phyloP scores from a whole-genome alignment of 1,140 invertebrate species.

The Drosophila nannoptera region DNA sequence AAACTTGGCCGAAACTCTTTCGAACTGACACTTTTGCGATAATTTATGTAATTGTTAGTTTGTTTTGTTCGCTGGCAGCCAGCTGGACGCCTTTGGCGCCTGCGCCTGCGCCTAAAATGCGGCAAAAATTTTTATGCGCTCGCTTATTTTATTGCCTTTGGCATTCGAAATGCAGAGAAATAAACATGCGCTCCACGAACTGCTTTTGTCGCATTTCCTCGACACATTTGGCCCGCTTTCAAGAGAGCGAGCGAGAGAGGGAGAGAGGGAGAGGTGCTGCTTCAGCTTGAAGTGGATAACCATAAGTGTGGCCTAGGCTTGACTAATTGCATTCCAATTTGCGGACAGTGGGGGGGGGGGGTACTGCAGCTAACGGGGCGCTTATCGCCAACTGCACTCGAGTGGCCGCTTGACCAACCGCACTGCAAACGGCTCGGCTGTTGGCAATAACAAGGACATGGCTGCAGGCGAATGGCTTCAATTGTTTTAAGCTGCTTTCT shows the following conservation, averaged over 20 bases:
- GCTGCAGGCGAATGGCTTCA: slow-evolving; percentile 62
- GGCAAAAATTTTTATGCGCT: slow-evolving; percentile 51
- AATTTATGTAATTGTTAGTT: slow-evolving; percentile 68
- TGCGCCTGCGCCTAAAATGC: slow-evolving; percentile 60
- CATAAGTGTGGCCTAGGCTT: slow-evolving; percentile 11
- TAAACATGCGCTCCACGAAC: slow-evolving; percentile 52
- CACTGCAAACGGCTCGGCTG: slow-evolving; percentile 16
- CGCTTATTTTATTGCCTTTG: slow-evolving; percentile 44
- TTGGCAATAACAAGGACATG: slow-evolving; percentile 10
- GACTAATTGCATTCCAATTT: slow-evolving; percentile 44
- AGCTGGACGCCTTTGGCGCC: slow-evolving; percentile 7
- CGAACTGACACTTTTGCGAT: slow-evolving; percentile 39
- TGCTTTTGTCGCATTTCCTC: slow-evolving; percentile 64
- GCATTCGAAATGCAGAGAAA: slow-evolving; percentile 42
- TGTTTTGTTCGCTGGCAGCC: slow-evolving; percentile 52
- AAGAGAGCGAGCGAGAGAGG: slow-evolving; percentile 20
- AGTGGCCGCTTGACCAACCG: slow-evolving; percentile 53
- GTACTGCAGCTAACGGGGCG: slow-evolving; percentile 4
- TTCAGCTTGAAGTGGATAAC: slow-evolving; percentile 1
- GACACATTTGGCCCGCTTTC: slow-evolving; percentile 60
- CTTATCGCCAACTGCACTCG: slow-evolving; percentile 62
- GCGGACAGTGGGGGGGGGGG: background rate
- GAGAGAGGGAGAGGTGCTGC: background rate
- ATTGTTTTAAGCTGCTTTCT: slow-evolving; percentile 72
- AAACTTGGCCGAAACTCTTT: slow-evolving; percentile 25